Evolutionary conservation across 2,888 invertebrate species (phyloP), one percentile per base, ranked within the genome.

Genomic region (Petrolisthes manimaculis): DNA sequence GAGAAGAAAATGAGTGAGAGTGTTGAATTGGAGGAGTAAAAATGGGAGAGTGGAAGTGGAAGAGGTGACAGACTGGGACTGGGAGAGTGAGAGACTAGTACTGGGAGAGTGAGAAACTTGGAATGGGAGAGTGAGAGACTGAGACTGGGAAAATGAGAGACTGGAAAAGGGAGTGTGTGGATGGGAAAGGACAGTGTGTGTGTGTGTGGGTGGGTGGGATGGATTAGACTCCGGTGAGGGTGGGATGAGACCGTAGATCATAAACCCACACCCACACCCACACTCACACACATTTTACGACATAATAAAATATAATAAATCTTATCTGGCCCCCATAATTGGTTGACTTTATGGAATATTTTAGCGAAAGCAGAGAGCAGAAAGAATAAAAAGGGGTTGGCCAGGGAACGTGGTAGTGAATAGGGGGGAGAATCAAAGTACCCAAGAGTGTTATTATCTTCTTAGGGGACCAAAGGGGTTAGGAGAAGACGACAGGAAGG

Each of bases 261-360:
- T 24, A 24, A 24, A 24, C 71, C 51, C 6, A 24, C 75, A 14
- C 12, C 21, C 75, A 5, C 53, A 51, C 78, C 51, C 78, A 37
- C 54, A 54, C 51, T 53, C 54, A 53, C 37, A n/a, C n/a, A 54
- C 53, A 54, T 37, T 78, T 78, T 53, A 78, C 54, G 54, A 78
- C 54, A 51, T 78, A 78, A 78, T 78, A 78, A 78, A 78, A 78
- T 54, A 18, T 78, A 78, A 78, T 78, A 78, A 78, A 78, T 78
- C 78, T 78, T 78, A 54, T 78, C 78, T 78, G n/a, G 51, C 53
- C 14, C 53, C 4, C 54, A n/a, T 54, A 78, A 78, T 78, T 78
- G 78, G 78, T 53, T 78, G 53, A 79, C 79, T 79, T 79, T 79
- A 56, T 55, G 79, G 55, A 4, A 24, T 55, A 12, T 21, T 55